A percentile compares a stretch with the other conserved stretches of the same genome.
Evolutionary conservation across 2,113 vertebrate genomes (phyloP).

Genomic region (Lycocorax pyrrhopterus): DNA sequence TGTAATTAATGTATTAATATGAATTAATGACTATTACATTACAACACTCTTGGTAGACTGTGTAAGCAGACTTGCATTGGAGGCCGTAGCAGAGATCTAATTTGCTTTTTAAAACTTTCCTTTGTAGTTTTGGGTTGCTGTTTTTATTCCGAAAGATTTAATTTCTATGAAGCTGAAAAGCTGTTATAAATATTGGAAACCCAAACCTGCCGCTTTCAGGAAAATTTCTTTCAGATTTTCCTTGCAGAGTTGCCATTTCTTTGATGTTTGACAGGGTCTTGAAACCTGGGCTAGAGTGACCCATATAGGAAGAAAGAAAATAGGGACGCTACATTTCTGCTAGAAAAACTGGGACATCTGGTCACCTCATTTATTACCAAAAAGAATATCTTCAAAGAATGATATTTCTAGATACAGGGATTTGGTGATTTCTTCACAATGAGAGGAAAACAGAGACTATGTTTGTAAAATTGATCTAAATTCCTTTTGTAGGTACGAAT

Average conservation of each 20-base stretch:
- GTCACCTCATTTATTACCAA: not conserved
- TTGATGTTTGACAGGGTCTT: not conserved
- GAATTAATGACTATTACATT: conserved; percentile 65
- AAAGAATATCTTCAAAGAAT: not conserved
- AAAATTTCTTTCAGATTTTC: not conserved
- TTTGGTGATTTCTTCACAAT: not conserved
- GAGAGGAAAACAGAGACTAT: not conserved
- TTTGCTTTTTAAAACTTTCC: conserved; percentile 53
- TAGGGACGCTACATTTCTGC: not conserved
- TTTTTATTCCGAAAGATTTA: conserved; percentile 12
- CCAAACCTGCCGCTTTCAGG: not conserved
- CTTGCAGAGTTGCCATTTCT: not conserved
- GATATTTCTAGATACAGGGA: not conserved
- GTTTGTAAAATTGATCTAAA: not conserved
- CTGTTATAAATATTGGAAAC: not conserved
- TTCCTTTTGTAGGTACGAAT: not conserved
- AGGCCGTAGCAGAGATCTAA: conserved; percentile 8
- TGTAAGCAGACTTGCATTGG: not conserved
- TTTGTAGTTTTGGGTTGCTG: not conserved
- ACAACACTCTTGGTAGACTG: conserved; percentile 57
- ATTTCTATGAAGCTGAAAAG: conserved; percentile 24
- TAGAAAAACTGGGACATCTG: conserved; percentile 23
- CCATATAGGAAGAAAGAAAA: conserved; percentile 20
- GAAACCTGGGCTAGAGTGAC: not conserved
- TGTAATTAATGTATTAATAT: too few species aligned